Base-by-base conservation (phyloP, 2,113 vertebrate species). In the Thymallus thymallus region DNA sequence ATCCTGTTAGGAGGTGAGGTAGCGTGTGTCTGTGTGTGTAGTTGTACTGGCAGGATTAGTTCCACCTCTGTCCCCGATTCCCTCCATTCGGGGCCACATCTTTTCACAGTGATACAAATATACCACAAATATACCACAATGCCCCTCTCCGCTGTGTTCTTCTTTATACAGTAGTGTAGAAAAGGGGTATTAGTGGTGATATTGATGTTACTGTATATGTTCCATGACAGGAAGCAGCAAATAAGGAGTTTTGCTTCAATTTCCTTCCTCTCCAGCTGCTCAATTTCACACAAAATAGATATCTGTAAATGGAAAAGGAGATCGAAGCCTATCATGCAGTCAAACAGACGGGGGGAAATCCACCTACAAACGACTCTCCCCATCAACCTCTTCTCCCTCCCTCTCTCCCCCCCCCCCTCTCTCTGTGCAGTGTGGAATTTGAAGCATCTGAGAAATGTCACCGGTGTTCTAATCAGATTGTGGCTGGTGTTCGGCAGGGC, bases 391-490 rank as follows among this genome's bases (percentile, higher is more conserved):
- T 24, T n/a, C 51, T 45, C 70, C 30, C 32, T 30, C 35, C 24
- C 30, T 46, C 68, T 71, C 20, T 24, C 29, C 18, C 48, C 22
- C 29, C 18, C 48, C 22, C 23, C 5, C 20, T 30, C 67, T 16
- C 14, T 51, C 58, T 73, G 7, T 62, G 67, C 76, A 55, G 60
- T 63, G 24, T 77, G 76, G 80, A 85, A 89, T 88, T 69, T 67
- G 41, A 76, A 80, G 80, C 77, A 83, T 90, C 81, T 82, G 60
- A 83, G 73, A 84, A 87, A 86, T 86, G 90, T 80, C 78, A 82
- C 78, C 76, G 62, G 22, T 20, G 68, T 79, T 75, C 76, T 74
- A 80, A 76, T 81, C 62, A 10, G 70, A 72, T 48, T 61, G 56
- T 58, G 71, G 66, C 22, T 10, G 30, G 72, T 35, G 65, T 5